Percentiles rank a stretch among this genome's conserved stretches.
These are phyloP conservation scores for Pseudobourletiella spinata DNA, from an alignment of 1,140 invertebrate species.

Conservation along the genomic window DNA sequence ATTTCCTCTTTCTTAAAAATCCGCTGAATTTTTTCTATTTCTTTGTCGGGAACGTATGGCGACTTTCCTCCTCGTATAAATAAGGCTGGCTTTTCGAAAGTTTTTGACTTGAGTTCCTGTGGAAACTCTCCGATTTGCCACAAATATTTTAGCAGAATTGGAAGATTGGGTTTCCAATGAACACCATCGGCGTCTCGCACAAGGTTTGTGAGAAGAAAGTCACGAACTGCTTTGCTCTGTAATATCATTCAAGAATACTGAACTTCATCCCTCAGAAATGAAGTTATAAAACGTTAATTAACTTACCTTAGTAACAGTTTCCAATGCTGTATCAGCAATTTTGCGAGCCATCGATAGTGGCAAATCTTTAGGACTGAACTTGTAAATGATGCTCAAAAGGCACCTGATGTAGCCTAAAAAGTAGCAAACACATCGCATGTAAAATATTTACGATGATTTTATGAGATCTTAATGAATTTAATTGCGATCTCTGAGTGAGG, in stretches of 20 bases:
- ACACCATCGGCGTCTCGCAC: constrained; percentile 54
- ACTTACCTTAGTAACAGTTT: constrained; percentile 41
- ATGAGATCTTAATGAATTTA: background rate
- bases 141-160: constrained; percentile 56
- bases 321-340: constrained; percentile 48
- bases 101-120: constrained; percentile 37
- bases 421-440: background rate
- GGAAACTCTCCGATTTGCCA: constrained; percentile 57
- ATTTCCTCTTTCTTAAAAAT: constrained; percentile 69
- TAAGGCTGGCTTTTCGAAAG: constrained; percentile 59
- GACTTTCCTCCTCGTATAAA: constrained; percentile 75
- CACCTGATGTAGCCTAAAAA: constrained; percentile 9
- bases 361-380: background rate
- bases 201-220: constrained; percentile 73
- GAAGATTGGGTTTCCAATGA: constrained; percentile 64
- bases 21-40: constrained; percentile 55
- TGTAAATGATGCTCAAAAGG: background rate
- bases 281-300: background rate
- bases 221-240: constrained; percentile 44
- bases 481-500: background rate
- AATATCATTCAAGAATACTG: background rate
- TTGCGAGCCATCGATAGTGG: constrained; percentile 58
- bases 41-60: constrained; percentile 59
- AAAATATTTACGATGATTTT: background rate
- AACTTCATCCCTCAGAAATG: background rate